These are phyloP conservation scores for Drosophila diplacantha DNA, from an alignment of 2,888 invertebrate species.

Conservation along the genomic window DNA sequence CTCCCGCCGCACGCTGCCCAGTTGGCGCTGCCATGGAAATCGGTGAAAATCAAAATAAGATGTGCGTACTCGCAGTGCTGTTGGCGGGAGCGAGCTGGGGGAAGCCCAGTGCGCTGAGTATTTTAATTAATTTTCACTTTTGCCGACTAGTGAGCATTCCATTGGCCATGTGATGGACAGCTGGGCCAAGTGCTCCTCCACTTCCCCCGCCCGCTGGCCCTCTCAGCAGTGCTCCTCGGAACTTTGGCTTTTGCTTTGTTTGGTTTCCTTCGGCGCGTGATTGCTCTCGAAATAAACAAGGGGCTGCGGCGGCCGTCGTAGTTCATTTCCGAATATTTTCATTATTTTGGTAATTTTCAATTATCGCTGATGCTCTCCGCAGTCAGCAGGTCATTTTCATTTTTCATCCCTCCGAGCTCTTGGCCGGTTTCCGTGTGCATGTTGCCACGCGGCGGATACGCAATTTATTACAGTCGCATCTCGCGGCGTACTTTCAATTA, in stretches of 20 bases:
- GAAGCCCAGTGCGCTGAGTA: conserved; percentile 12
- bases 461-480: conserved; percentile 50
- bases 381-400: conserved; percentile 13
- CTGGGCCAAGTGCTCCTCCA: conserved; percentile 2
- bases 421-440: neutral
- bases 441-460: conserved; percentile 40
- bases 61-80: conserved; percentile 11
- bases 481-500: conserved; percentile 52
- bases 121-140: conserved; percentile 66
- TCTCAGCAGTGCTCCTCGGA: conserved; percentile 6
- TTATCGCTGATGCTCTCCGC: conserved; percentile 31
- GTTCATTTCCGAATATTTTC: conserved; percentile 38
- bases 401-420: conserved; percentile 8
- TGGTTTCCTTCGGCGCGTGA: conserved; percentile 18
- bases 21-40: conserved; percentile 21
- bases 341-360: conserved; percentile 24
- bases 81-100: neutral
- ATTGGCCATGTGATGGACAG: conserved; percentile 38
- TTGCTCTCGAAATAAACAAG: conserved; percentile 42
- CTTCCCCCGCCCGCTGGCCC: no score
- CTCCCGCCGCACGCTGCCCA: conserved; percentile 23
- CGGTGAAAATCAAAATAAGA: conserved; percentile 7
- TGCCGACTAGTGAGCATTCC: conserved; percentile 39
- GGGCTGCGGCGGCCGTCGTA: conserved; percentile 20
- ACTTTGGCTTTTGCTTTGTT: conserved; percentile 17